Evolutionary conservation across 2,888 invertebrate genomes (phyloP).

Genomic region (Chrysolina haemoptera): DNA sequence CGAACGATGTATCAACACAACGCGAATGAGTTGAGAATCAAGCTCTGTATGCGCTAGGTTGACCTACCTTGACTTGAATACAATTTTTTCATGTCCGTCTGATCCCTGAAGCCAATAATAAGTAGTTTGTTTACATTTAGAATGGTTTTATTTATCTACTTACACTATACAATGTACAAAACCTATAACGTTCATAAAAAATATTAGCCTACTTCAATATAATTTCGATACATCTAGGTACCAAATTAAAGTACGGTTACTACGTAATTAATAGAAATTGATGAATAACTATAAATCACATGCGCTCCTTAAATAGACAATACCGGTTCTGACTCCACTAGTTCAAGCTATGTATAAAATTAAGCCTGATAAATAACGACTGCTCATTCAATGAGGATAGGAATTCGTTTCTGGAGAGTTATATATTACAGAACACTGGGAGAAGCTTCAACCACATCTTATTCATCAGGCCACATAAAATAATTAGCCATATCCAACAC

Average conservation of each 20-base stretch:
- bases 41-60: no score
- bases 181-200: conserved; percentile 68
- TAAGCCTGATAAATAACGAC: conserved; percentile 35
- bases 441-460: conserved; percentile 22
- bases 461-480: conserved; percentile 45
- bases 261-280: conserved; percentile 45
- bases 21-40: no score
- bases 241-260: conserved; percentile 51
- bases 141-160: conserved; percentile 47
- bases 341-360: conserved; percentile 36
- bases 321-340: conserved; percentile 53
- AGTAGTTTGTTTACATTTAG: conserved; percentile 32
- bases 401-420: background rate
- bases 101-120: background rate
- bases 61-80: no score
- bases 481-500: conserved; percentile 63
- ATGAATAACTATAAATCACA: conserved; percentile 55
- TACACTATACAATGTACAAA: conserved; percentile 70
- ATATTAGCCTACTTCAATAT: conserved; percentile 64
- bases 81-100: no score
- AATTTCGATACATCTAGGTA: conserved; percentile 51
- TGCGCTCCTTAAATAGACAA: conserved; percentile 52
- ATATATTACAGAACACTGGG: background rate
- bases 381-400: background rate
- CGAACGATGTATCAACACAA: no score